Evolutionary conservation across 2,888 invertebrate species (phyloP), one percentile per base, ranked within the genome.

Genomic region (Cylindroiulus punctatus): DNA sequence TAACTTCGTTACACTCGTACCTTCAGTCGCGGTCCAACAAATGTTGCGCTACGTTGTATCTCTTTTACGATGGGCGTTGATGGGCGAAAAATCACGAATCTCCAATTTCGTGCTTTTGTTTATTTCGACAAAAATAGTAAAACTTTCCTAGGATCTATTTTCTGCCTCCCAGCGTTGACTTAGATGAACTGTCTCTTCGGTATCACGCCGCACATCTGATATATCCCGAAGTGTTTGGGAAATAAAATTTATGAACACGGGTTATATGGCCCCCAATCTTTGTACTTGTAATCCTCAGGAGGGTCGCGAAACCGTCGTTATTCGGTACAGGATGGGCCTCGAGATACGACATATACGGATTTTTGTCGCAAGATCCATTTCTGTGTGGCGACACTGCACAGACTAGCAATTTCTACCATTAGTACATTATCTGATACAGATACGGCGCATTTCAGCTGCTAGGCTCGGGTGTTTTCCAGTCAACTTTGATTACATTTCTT

Each of bases 381-480:
- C 52, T n/a, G 7, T n/a, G 52, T 52, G 12, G 52, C n/a, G 12
- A 52, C 52, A 52, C 52, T 26, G 65, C 26, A 65, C 65, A 22
- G 65, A 65, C 65, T 26, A 26, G 26, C 65, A 65, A 65, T 65
- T 65, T 65, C 65, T 5, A 65, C 65, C 26, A 65, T 65, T 65
- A 65, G 65, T 65, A 65, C 65, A 65, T 65, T 65, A 65, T 65
- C 65, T 65, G 65, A 65, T 65, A 65, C 65, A 65, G 65, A 65
- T 65, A 65, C 65, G 2, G 26, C n/a, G 65, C 4, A 26, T 65
- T 65, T 65, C 26, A 65, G 22, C 65, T 19, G 19, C 52, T 52
- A 52, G n/a, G n/a, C 52, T 52, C 52, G 19, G 52, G 47, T 47
- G 47, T 47, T 47, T 52, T 52, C 26, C 26, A 65, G 65, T 65